phyloP scores from a whole-genome alignment of 2,888 invertebrate species.

The Caenorhabditis sp. region DNA sequence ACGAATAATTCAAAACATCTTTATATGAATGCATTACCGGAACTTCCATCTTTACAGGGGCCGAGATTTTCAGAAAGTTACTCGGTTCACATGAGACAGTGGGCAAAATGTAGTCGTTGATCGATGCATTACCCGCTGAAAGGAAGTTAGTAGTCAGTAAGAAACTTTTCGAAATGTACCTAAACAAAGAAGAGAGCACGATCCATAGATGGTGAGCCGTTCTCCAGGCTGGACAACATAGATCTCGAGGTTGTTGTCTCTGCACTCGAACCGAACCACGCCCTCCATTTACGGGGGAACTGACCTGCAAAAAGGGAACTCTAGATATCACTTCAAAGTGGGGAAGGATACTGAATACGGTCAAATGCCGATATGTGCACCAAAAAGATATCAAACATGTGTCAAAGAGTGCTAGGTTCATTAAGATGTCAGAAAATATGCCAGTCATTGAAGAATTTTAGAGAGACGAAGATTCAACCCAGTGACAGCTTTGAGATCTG shows the following conservation, averaged over 20 bases:
- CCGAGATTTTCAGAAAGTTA: slow-evolving; percentile 40
- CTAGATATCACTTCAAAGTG: too few species aligned
- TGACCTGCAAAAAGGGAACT: background rate
- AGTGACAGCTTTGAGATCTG: background rate
- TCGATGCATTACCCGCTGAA: slow-evolving; percentile 42
- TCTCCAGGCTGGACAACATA: slow-evolving; percentile 44
- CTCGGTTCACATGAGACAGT: slow-evolving; percentile 28
- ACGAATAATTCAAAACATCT: background rate
- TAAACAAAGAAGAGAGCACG: slow-evolving; percentile 45
- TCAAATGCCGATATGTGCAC: too few species aligned
- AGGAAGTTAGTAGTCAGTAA: too few species aligned
- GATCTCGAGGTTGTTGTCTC: slow-evolving; percentile 28
- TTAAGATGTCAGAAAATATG: too few species aligned
- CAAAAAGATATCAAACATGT: too few species aligned
- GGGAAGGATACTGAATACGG: too few species aligned
- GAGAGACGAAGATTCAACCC: too few species aligned
- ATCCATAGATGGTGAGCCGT: slow-evolving; percentile 45
- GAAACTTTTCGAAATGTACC: too few species aligned
- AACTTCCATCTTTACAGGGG: slow-evolving; percentile 43
- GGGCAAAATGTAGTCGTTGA: slow-evolving; percentile 43
- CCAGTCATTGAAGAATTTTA: too few species aligned
- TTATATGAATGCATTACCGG: slow-evolving; percentile 17
- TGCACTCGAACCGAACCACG: slow-evolving; percentile 28
- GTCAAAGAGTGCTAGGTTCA: too few species aligned
- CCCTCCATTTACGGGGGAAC: slow-evolving; percentile 8